Conservation (phyloP, 2,113 vertebrate genomes). For the Ellobius talpinus region DNA sequence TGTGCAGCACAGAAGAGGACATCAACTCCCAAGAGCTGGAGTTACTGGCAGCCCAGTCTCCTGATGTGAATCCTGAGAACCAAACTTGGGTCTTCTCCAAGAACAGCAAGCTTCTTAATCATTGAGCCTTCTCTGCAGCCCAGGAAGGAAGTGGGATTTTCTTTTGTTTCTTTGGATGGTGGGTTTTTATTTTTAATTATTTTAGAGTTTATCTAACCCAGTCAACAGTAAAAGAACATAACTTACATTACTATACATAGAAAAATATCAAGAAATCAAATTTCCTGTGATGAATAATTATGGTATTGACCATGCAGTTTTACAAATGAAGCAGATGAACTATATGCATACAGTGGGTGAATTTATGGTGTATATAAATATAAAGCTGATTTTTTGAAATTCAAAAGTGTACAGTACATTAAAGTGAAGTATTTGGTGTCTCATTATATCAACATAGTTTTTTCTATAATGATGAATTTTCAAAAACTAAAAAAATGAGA, state of each 20-base stretch:
- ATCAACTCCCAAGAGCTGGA: background rate
- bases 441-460: background rate
- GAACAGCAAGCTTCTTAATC: background rate
- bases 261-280: slow-evolving; percentile 2
- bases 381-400: slow-evolving; percentile 58
- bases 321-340: slow-evolving; percentile 47
- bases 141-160: background rate
- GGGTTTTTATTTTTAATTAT: background rate
- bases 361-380: slow-evolving; percentile 20
- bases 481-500: background rate
- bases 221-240: background rate
- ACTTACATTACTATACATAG: background rate
- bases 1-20: background rate
- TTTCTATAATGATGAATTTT: background rate
- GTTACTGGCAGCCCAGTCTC: background rate
- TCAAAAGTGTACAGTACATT: background rate
- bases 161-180: background rate
- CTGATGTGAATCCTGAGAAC: background rate
- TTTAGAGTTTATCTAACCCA: background rate
- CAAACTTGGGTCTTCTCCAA: no score
- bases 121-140: background rate
- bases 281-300: background rate
- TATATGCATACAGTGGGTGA: background rate
- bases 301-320: background rate
- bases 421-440: background rate